Conservation (phyloP, 2,113 vertebrate genomes). For the Albula glossodonta region DNA sequence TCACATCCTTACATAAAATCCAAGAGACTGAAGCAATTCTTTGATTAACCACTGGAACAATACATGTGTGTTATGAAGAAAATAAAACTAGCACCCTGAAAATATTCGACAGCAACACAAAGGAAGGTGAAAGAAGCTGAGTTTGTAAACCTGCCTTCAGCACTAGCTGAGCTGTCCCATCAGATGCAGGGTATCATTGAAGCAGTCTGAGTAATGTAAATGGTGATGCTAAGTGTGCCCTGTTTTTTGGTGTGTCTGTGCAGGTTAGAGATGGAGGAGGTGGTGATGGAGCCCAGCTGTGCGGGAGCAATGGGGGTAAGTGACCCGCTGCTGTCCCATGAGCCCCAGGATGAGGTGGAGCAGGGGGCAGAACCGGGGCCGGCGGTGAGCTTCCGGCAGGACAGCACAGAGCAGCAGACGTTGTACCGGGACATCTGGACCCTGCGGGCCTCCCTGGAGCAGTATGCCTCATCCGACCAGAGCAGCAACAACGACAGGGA, state of each 20-base stretch:
- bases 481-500: conserved; percentile 89
- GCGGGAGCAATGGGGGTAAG: conserved; percentile 26
- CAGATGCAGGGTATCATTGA: not conserved
- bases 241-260: conserved; percentile 27
- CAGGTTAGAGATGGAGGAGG: conserved; percentile 82
- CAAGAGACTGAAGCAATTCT: too few species aligned
- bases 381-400: conserved; percentile 50
- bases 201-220: not conserved
- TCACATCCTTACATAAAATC: too few species aligned
- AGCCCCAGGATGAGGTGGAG: conserved; percentile 43
- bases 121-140: too few species aligned
- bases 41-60: too few species aligned
- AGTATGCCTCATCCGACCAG: conserved; percentile 84
- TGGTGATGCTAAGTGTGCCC: not conserved
- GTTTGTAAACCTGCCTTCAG: too few species aligned
- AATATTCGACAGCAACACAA: too few species aligned
- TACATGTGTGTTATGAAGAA: too few species aligned
- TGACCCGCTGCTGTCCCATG: conserved; percentile 30
- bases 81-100: too few species aligned
- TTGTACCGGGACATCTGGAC: conserved; percentile 93
- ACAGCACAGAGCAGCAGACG: conserved; percentile 65
- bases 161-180: not conserved
- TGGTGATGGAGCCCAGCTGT: conserved; percentile 52
- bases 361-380: conserved; percentile 42
- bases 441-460: conserved; percentile 89